Evolutionary conservation across 2,888 invertebrate genomes (phyloP).

Genomic region (Sminthurides aquaticus): DNA sequence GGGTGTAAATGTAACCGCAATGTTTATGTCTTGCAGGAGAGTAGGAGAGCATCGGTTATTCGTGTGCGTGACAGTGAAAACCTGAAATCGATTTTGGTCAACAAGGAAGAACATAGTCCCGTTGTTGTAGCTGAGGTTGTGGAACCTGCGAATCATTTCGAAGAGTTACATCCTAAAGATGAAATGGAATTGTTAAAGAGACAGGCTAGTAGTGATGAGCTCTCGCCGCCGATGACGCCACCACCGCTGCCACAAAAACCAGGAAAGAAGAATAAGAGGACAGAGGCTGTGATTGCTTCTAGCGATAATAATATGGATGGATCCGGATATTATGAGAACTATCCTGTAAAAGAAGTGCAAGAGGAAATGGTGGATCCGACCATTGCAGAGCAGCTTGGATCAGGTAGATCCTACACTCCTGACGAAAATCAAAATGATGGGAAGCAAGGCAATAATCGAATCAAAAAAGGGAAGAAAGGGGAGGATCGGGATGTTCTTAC

Average conservation of each 20-base stretch:
- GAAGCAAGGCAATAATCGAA: slow-evolving; percentile 2
- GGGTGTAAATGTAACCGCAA: no score
- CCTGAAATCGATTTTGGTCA: slow-evolving; percentile 66
- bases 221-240: slow-evolving; percentile 23
- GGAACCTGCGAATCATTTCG: slow-evolving; percentile 62
- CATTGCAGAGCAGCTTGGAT: slow-evolving; percentile 12
- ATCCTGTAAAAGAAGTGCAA: slow-evolving; percentile 22
- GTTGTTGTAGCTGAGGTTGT: slow-evolving; percentile 48
- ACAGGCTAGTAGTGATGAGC: slow-evolving; percentile 24
- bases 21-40: slow-evolving; percentile 17
- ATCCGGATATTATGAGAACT: slow-evolving; percentile 26
- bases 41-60: slow-evolving; percentile 27
- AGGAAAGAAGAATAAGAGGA: slow-evolving; percentile 17
- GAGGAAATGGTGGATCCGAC: slow-evolving; percentile 22
- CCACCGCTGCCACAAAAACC: slow-evolving; percentile 18
- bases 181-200: slow-evolving; percentile 55
- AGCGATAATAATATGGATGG: not conserved
- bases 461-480: slow-evolving; percentile 43
- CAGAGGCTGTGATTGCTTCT: not conserved
- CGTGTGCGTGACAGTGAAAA: slow-evolving; percentile 48
- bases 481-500: slow-evolving; percentile 56
- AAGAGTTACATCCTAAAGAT: slow-evolving; percentile 72
- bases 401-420: slow-evolving; percentile 18
- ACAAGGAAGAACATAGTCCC: slow-evolving; percentile 62
- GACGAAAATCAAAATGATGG: slow-evolving; percentile 13